phyloP scores from a whole-genome alignment of 1,140 invertebrate species.

The Schmidtea mediterranea region DNA sequence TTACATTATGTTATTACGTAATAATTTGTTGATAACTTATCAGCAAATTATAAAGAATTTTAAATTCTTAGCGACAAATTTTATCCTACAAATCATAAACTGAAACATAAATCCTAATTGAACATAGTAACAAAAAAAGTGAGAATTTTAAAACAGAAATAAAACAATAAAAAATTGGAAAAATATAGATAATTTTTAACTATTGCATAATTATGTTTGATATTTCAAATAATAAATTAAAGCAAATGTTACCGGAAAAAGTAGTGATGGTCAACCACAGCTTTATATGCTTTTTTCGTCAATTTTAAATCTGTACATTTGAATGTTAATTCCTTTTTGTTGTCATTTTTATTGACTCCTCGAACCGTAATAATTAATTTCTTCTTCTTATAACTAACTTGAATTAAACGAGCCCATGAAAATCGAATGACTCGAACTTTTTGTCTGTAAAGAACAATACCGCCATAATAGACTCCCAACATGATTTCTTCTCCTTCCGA shows the following conservation, averaged over 20 bases:
- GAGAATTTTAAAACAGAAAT: no score
- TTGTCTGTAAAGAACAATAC: neutral
- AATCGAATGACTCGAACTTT: neutral
- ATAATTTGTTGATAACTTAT: no score
- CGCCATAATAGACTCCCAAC: neutral
- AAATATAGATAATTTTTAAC: neutral
- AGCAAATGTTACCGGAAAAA: slow-evolving; percentile 2
- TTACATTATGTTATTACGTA: no score
- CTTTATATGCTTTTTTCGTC: neutral
- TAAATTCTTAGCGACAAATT: no score
- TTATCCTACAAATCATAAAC: no score
- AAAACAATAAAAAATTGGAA: no score
- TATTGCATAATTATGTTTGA: neutral
- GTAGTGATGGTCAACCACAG: neutral
- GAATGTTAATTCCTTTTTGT: neutral
- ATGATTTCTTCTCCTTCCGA: neutral
- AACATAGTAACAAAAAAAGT: no score
- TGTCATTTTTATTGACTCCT: neutral
- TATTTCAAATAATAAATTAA: neutral
- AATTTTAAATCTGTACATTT: neutral
- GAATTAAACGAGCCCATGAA: neutral
- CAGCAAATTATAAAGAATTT: no score
- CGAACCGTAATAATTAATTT: neutral
- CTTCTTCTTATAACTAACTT: neutral
- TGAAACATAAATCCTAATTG: no score